A percentile compares a stretch with the other conserved stretches of the same genome.
Evolutionary conservation across 1,140 invertebrate species (phyloP).

Genomic region (Micrasema minimum): DNA sequence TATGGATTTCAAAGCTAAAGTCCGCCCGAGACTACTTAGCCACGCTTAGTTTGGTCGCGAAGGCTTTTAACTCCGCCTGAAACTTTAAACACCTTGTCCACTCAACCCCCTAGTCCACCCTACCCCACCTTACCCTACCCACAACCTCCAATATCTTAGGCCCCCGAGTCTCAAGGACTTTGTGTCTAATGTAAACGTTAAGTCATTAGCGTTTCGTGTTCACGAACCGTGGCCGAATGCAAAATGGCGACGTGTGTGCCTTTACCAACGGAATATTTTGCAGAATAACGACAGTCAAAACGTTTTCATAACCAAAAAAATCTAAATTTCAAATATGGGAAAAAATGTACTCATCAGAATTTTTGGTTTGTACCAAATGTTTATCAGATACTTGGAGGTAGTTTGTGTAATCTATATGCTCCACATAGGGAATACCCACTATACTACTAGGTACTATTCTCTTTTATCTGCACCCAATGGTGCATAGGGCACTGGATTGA

Average conservation of each 20-base stretch:
- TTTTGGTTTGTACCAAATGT: too few species aligned
- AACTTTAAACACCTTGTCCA: slow-evolving; percentile 51
- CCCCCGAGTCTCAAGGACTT: slow-evolving; percentile 30
- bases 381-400: too few species aligned
- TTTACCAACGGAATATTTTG: too few species aligned
- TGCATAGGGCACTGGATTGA: too few species aligned
- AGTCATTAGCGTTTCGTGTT: slow-evolving; percentile 31
- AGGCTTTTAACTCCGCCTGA: slow-evolving; percentile 52
- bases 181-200: slow-evolving; percentile 37
- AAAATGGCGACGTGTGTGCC: slow-evolving; percentile 26
- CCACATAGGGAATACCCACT: too few species aligned
- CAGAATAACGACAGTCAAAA: too few species aligned
- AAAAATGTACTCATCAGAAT: too few species aligned
- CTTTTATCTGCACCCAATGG: too few species aligned
- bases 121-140: not conserved
- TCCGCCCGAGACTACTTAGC: slow-evolving; percentile 45
- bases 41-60: slow-evolving; percentile 52
- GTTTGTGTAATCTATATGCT: too few species aligned
- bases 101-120: slow-evolving; percentile 7
- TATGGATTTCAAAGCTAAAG: slow-evolving; percentile 19
- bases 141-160: slow-evolving; percentile 23
- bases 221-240: slow-evolving; percentile 25
- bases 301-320: too few species aligned
- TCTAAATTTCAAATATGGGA: too few species aligned
- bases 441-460: too few species aligned